Evolutionary conservation across 2,888 invertebrate genomes (phyloP).

Genomic region (Synergus itoensis): DNA sequence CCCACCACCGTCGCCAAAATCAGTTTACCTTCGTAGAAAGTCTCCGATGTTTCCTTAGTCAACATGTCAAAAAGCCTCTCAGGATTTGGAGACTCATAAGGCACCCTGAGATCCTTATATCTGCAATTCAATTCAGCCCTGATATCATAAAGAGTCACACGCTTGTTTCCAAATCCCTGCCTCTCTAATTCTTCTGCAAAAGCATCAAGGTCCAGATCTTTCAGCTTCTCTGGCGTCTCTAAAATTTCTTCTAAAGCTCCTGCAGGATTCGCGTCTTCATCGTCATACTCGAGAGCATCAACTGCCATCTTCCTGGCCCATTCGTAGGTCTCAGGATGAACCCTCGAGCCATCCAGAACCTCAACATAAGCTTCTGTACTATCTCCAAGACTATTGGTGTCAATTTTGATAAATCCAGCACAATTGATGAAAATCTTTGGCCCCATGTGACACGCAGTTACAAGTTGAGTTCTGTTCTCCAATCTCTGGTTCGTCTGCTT

Average conservation of each 20-base stretch:
- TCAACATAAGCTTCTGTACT: conserved; percentile 97
- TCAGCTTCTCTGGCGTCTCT: conserved; percentile 94
- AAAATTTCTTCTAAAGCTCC: conserved; percentile 98
- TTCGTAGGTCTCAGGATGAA: conserved; percentile 99
- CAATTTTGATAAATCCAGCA: conserved; percentile 99
- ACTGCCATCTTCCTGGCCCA: conserved; percentile 99
- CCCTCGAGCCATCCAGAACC: conserved; percentile 97
- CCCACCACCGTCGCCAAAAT: conserved; percentile 89
- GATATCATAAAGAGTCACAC: conserved; percentile 98
- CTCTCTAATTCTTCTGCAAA: conserved; percentile 98
- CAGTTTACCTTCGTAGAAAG: conserved; percentile 93
- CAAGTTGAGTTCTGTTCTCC: conserved; percentile 95
- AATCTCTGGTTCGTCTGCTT: conserved; percentile 95
- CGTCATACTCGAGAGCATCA: conserved; percentile 98
- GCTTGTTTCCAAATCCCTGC: conserved; percentile 92
- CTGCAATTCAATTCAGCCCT: conserved; percentile 95
- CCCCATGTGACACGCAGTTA: conserved; percentile 97
- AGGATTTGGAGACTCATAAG: conserved; percentile 88
- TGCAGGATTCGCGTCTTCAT: conserved; percentile 97
- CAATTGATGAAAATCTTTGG: conserved; percentile 99
- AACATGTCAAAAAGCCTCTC: conserved; percentile 97
- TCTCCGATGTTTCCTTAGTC: conserved; percentile 97
- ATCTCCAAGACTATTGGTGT: conserved; percentile 96
- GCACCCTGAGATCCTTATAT: conserved; percentile 92
- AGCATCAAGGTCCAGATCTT: conserved; percentile 98